These are phyloP conservation scores for Gibbula magus DNA, from an alignment of 2,888 invertebrate genomes.

Conservation along the genomic window DNA sequence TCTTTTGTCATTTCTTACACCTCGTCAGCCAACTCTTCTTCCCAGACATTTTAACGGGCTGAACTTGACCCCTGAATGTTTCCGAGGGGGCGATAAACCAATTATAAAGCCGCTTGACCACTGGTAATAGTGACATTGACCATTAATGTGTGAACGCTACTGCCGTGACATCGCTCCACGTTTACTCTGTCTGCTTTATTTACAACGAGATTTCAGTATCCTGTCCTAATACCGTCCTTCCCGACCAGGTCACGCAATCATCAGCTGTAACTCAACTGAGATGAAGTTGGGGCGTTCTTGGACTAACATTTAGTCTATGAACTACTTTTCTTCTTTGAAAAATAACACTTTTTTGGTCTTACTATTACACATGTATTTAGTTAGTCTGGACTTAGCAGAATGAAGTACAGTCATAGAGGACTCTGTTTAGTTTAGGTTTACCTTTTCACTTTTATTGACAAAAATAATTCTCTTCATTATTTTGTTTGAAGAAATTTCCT, in stretches of 20 bases:
- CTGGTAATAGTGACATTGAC: background rate
- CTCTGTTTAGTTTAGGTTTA: too few species aligned
- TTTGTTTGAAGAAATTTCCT: too few species aligned
- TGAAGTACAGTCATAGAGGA: too few species aligned
- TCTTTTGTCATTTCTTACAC: background rate
- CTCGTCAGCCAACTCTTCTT: background rate
- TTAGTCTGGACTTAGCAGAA: too few species aligned
- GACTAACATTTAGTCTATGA: too few species aligned
- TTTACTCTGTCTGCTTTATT: constrained; percentile 1
- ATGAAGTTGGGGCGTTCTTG: too few species aligned
- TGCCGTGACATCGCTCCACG: background rate
- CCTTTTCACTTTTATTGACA: too few species aligned
- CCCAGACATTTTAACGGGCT: constrained; percentile 7
- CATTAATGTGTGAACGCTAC: background rate
- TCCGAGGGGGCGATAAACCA: background rate
- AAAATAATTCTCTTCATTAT: too few species aligned
- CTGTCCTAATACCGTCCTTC: constrained; percentile 9
- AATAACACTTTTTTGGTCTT: too few species aligned
- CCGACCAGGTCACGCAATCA: background rate
- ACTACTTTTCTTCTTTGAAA: too few species aligned
- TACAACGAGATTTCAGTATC: constrained; percentile 6
- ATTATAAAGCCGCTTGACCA: background rate
- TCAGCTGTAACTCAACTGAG: too few species aligned
- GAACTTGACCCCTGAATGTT: background rate
- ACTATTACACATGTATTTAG: too few species aligned